A percentile compares a stretch with the other conserved stretches of the same genome.
phyloP scores from a whole-genome alignment of 2,797 vertebrate genomes.

The Peromyscus aztecus region DNA sequence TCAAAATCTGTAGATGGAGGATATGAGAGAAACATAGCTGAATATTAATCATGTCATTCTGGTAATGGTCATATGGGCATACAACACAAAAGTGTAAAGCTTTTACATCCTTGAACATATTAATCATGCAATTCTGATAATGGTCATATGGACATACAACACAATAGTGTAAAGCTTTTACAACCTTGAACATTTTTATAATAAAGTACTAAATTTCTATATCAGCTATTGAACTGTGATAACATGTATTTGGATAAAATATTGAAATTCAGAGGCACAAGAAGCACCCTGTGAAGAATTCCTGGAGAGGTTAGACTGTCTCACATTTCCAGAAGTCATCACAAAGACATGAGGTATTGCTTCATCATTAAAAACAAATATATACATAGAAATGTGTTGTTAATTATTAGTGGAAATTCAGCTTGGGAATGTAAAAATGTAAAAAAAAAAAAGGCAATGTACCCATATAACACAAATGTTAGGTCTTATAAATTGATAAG shows the following conservation, averaged over 20 bases:
- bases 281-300: background rate
- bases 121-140: background rate
- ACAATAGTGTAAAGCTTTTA: background rate
- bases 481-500: background rate
- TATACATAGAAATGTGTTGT: background rate
- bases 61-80: background rate
- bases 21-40: background rate
- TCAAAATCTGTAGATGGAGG: background rate
- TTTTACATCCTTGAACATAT: background rate
- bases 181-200: background rate
- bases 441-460: too few relatives aligned
- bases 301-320: background rate
- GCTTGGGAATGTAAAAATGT: background rate
- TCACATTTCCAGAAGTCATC: background rate
- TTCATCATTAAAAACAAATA: background rate
- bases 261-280: background rate
- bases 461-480: background rate
- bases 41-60: background rate
- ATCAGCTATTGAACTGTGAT: background rate
- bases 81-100: background rate
- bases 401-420: background rate
- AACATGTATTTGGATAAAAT: background rate
- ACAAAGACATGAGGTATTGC: background rate
- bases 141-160: background rate
- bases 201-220: background rate